These are phyloP conservation scores for Ianthella basta DNA, from an alignment of 37 sponge, comb jelly and placozoan genomes.

Conservation along the genomic window DNA sequence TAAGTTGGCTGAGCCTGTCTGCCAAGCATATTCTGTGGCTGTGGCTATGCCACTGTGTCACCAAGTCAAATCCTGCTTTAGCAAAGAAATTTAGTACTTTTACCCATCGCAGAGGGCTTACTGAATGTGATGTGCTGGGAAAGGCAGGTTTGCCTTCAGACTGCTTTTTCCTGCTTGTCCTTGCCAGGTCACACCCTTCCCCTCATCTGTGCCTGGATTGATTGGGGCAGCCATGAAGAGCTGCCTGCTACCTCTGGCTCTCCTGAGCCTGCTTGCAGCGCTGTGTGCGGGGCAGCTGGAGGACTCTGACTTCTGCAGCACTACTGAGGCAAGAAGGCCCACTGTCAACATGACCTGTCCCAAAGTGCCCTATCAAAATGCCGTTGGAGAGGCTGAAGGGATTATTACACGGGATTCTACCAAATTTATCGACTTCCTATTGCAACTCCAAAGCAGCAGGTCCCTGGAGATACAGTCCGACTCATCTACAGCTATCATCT, in stretches of 20 bases:
- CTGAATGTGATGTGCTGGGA: not conserved
- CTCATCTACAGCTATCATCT: too few species aligned
- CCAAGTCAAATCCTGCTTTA: too few species aligned
- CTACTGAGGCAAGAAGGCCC: not conserved
- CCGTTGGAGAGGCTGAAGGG: conserved; percentile 2
- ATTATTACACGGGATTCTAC: not conserved
- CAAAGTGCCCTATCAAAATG: not conserved
- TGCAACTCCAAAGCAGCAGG: too few species aligned
- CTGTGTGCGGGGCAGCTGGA: not conserved
- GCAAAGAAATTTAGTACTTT: too few species aligned
- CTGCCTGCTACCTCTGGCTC: not conserved
- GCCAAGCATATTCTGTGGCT: too few species aligned
- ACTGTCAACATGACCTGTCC: not conserved
- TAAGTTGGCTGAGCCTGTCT: too few species aligned
- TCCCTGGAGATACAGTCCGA: too few species aligned
- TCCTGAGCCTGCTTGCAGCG: not conserved
- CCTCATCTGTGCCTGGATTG: too few species aligned
- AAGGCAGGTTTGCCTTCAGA: not conserved
- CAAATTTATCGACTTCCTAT: not conserved
- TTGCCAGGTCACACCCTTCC: too few species aligned
- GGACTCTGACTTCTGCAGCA: not conserved
- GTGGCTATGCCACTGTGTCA: too few species aligned
- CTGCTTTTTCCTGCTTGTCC: not conserved
- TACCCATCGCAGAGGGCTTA: too few species aligned
- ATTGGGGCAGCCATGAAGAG: not conserved